A percentile compares a stretch with the other conserved stretches of the same genome.
phyloP scores from a whole-genome alignment of 1,140 invertebrate genomes.

The Diachasmimorpha longicaudata region DNA sequence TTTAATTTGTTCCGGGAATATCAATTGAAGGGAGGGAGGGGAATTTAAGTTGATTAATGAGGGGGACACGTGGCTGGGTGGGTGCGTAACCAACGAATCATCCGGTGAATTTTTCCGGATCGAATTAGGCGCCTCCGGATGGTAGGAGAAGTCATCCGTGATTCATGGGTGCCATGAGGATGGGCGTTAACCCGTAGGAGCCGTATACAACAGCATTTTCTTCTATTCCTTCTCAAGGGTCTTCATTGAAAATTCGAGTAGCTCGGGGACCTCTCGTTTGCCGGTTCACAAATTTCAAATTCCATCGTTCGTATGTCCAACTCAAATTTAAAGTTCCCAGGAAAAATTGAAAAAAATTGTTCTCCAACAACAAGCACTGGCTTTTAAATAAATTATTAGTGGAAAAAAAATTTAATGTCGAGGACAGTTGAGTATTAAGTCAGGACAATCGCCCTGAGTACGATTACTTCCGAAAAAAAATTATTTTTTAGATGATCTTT shows the following conservation, averaged over 20 bases:
- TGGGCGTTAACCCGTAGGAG: not conserved
- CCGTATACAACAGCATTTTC: not conserved
- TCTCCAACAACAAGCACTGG: too few relatives aligned
- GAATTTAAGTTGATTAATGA: not conserved
- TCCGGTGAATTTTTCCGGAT: not conserved
- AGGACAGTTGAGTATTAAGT: too few relatives aligned
- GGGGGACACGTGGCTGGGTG: not conserved
- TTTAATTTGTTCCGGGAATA: too few relatives aligned
- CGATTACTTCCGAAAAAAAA: too few relatives aligned
- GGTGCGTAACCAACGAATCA: not conserved
- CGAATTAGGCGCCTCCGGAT: not conserved
- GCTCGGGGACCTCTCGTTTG: too few relatives aligned
- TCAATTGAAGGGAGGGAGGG: not conserved
- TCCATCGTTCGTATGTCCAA: too few relatives aligned
- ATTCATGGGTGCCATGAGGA: not conserved
- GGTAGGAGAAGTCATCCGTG: not conserved
- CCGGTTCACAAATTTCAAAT: too few relatives aligned
- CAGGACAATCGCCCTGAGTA: too few relatives aligned
- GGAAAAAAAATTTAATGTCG: too few relatives aligned
- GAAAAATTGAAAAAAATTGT: not conserved
- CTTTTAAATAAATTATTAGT: too few relatives aligned
- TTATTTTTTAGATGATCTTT: too few relatives aligned
- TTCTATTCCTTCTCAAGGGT: not conserved
- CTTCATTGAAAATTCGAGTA: not conserved
- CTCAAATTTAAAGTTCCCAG: too few relatives aligned